Evolutionary conservation across 2,113 vertebrate genomes (phyloP), one percentile per base, ranked within the genome.

Genomic region (Eonycteris spelaea): DNA sequence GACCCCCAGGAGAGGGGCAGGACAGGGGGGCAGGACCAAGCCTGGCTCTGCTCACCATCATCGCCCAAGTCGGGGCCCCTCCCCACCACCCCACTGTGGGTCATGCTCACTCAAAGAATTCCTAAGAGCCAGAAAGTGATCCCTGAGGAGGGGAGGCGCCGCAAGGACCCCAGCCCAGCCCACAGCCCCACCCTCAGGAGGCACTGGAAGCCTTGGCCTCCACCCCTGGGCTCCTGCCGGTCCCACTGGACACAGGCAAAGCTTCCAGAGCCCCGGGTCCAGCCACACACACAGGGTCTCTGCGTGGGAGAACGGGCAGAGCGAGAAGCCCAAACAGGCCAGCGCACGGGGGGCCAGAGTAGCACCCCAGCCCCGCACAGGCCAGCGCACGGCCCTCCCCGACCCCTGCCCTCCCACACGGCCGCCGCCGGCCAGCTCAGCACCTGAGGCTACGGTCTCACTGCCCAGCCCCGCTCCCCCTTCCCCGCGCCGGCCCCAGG

Each of bases 401-500:
- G 35, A 48, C 19, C 7, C 43, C 40, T 8, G 2, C 28, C 5
- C 65, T 33, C 33, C 26, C 19, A 22, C n/a, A n/a, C 0, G 12
- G 26, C 15, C 53, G 28, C 1, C 1, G 5, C 30, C 28, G 57
- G 40, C 33, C 4, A 0, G 45, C 12, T n/a, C 26, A 7, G 22
- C 5, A 9, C 53, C 26, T 55, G 21, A 13, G 0, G 33, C 26
- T 30, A 33, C 35, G 11, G 3, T 3, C 30, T 35, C 19, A 59
- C 67, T 19, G 3, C 11, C 30, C 43, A 19, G 7, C 21, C 68
- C 38, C 57, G 21, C 40, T 53, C 40, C 35, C 48, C 51, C 48
- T 40, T 40, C 40, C 40, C 26, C 6, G 55, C 5, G 18, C 0
- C 0, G 1, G 1, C 26, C 24, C 40, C 0, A 2, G 26, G n/a